Base-by-base conservation (phyloP, 2,113 vertebrate species). In the Ciconia stormi region DNA sequence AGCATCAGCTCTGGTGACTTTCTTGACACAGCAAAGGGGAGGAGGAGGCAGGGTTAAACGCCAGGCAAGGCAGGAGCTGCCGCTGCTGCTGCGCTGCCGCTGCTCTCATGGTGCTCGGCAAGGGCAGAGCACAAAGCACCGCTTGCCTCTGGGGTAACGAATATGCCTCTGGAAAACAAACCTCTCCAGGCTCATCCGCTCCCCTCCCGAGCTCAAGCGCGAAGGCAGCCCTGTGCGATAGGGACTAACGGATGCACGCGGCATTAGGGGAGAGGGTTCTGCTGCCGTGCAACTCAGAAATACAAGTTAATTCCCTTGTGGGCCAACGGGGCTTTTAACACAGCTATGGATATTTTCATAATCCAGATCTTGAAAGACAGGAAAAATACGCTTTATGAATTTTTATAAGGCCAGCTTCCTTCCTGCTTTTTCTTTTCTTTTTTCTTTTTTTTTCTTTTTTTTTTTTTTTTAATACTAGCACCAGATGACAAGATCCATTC, bases 71-170 rank as follows among this genome's bases (percentile, higher is more conserved):
- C 79, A 77, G 79, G 40, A 92, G 66, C 29, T 0, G 0, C 42
- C 42, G 3, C 78, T 1, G 18, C n/a, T 29, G 26, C 10, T 0
- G 0, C 53, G 77, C 42, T 2, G 3, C 47, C 1, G 18, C 74
- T 76, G 52, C 77, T 69, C 63, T 34, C 73, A 11, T 10, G 8
- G 3, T 10, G n/a, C 53, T 85, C 22, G 2, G 79, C 70, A 15
- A 69, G 67, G 77, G 61, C 70, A 89, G 42, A 53, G 38, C 78
- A 69, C 34, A 82, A 61, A 76, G 61, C 82, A 77, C 4, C 4
- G 7, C 87, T 30, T 50, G 78, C 61, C 73, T 32, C 83, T 22
- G 50, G 25, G n/a, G 83, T 2, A 53, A 76, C 12, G 1, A 38
- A 65, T 4, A 36, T 52, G 63, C 71, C 63, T 73, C 26, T n/a